These are phyloP conservation scores for Theonella swinhoei DNA, from an alignment of 37 sponge, comb jelly and placozoan genomes.

Conservation along the genomic window DNA sequence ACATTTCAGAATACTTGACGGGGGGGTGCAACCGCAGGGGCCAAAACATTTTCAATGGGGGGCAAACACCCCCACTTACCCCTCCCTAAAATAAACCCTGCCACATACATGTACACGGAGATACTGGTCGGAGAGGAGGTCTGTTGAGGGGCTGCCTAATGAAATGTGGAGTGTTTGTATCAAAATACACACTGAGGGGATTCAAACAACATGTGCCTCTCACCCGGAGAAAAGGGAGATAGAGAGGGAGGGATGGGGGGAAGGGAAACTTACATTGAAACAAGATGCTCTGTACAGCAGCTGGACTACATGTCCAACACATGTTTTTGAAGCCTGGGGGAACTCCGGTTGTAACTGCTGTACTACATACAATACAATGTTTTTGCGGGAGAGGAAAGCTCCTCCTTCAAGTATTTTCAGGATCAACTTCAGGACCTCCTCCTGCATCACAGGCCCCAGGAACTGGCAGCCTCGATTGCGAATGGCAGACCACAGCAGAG, in stretches of 20 bases:
- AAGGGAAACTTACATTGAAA: conserved; percentile 80
- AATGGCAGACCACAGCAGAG: conserved; percentile 92
- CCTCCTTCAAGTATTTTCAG: conserved; percentile 75
- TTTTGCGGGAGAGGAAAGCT: conserved; percentile 80
- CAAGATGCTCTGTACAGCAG: conserved; percentile 95
- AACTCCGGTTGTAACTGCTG: conserved; percentile 78
- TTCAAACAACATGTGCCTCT: too few species aligned
- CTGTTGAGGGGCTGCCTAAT: too few species aligned
- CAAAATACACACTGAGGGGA: too few species aligned
- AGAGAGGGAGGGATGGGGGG: background rate
- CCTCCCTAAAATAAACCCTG: too few species aligned
- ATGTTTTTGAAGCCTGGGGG: conserved; percentile 91
- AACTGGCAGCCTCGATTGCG: conserved; percentile 95
- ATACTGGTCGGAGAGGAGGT: too few species aligned
- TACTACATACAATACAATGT: conserved; percentile 89
- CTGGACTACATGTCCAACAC: conserved; percentile 99
- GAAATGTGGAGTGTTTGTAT: too few species aligned
- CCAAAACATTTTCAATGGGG: too few species aligned
- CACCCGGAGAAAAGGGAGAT: too few species aligned
- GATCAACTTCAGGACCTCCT: conserved; percentile 89
- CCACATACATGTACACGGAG: too few species aligned
- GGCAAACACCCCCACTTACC: too few species aligned
- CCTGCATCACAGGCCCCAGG: conserved; percentile 96
- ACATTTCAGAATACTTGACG: too few species aligned
- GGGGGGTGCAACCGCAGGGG: too few species aligned